Base-by-base conservation (phyloP, 2,797 vertebrate genomes). In the Danio jaintianensis region DNA sequence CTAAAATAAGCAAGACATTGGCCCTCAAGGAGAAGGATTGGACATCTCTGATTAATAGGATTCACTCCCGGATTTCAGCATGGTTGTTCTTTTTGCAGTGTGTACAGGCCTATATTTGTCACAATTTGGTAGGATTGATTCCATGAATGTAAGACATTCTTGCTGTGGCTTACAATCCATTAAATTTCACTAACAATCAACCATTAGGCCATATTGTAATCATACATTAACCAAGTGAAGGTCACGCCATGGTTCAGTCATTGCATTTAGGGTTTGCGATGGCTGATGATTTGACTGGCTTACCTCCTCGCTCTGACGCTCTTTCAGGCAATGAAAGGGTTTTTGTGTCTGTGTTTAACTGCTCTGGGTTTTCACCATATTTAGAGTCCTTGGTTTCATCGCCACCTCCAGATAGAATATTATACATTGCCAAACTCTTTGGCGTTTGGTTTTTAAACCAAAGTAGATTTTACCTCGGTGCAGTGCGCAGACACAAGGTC, bases 401-500 rank as follows among this genome's bases (percentile, higher is more conserved):
- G 9, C n/a, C 59, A 75, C 20, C 10, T 56, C 16, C 52, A 63
- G 71, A 53, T n/a, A 75, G 63, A 71, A 62, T 66, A 78, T 66
- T 59, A 50, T 5, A 16, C 67, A 59, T 66, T 72, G 16, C 63
- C 22, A 20, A 75, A 80, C 80, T 47, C 63, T 79, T 45, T 62
- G 45, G 70, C 36, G 58, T 52, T 88, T 84, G 87, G 84, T 76
- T 80, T 62, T 62, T 50, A 29, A 81, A 71, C 59, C 42, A 61
- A 81, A 63, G 81, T 45, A 29, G 16, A 11, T 42, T 73, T 12
- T 87, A 88, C 89, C 91, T 93, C 89, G 88, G 88, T 91, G 93
- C 92, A 93, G 93, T 93, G 93, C 91, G 88, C 90, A 92, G 93
- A 94, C 93, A 93, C 94, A 93, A 92, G 92, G 82, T 90, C 90